Conservation (phyloP, 1,140 invertebrate species). For the Cardiocondyla obscurior region DNA sequence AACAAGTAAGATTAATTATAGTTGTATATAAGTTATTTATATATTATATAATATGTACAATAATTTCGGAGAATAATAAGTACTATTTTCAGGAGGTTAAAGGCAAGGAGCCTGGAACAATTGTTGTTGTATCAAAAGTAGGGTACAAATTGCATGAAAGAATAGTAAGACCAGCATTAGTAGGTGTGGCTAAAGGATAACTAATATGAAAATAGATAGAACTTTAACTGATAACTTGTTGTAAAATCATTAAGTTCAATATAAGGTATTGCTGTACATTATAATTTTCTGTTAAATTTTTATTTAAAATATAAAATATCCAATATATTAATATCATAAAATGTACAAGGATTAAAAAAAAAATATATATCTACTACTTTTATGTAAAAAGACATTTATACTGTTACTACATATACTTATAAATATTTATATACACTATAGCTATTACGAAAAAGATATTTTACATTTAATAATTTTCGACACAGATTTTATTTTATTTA, state of each 20-base stretch:
- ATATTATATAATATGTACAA: no score
- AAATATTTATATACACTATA: no score
- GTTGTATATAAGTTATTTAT: not conserved
- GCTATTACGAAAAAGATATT: no score
- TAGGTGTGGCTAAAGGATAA: slow-evolving; percentile 94
- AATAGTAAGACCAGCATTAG: slow-evolving; percentile 97
- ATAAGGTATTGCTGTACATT: slow-evolving; percentile 30
- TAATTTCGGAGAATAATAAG: not conserved
- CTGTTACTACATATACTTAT: not conserved
- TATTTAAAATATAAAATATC: slow-evolving; percentile 26
- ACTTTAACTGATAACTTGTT: slow-evolving; percentile 32
- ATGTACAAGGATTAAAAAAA: not conserved
- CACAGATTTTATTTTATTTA: no score
- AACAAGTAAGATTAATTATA: slow-evolving; percentile 87
- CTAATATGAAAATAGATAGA: slow-evolving; percentile 29
- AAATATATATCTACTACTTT: not conserved
- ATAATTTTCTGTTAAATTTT: slow-evolving; percentile 46
- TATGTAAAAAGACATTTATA: not conserved
- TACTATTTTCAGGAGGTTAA: slow-evolving; percentile 87
- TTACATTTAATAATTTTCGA: no score
- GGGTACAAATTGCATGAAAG: slow-evolving; percentile 97
- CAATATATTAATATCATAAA: slow-evolving; percentile 9
- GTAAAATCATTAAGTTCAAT: slow-evolving; percentile 18
- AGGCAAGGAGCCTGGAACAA: slow-evolving; percentile 92
- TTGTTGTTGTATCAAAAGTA: slow-evolving; percentile 96